Evolutionary conservation across 2,113 vertebrate genomes (phyloP), one percentile per base, ranked within the genome.

Genomic region (Fukomys damarensis): DNA sequence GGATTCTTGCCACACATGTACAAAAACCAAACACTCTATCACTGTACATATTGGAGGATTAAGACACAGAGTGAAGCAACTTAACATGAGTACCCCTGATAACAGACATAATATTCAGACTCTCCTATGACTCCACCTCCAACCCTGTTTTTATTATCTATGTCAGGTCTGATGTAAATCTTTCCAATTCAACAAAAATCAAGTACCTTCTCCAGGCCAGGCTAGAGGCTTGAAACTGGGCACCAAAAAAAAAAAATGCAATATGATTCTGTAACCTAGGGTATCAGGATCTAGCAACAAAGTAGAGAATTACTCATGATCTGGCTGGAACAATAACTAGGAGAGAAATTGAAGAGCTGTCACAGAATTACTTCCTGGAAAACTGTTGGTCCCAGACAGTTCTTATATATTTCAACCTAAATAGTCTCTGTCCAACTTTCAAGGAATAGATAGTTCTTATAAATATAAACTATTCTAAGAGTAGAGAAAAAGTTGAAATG

Each of bases 231-330:
- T 46, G 56, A 89, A 85, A 81, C 4, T 79, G 14, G 65, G 41
- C 32, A 86, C 49, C 81, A 59, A 85, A 82, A 77, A 92, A 84
- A 59, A 85, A 82, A 77, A 92, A 66, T 86, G 41, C 91, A 93
- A 93, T 12, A 54, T 11, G 5, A 19, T 24, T 92, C 38, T 59
- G 12, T 52, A 56, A 35, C 26, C n/a, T 35, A 54, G 8, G 22
- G 54, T 56, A 58, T 87, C 80, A 93, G 1, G 52, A n/a, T 63
- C 72, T 49, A 70, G 49, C 22, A 76, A 46, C 66, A 86, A 96
- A 94, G 83, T 11, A 89, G 49, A 81, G 65, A 94, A 85, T 63
- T 13, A 17, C 22, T 65, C 38, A 49, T 19, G 13, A 54, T 65
- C 13, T 49, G 26, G 82, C 12, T 82, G 72, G 46, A 93, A n/a